Conservation (phyloP, 2,113 vertebrate species). For the Anseranas semipalmata region DNA sequence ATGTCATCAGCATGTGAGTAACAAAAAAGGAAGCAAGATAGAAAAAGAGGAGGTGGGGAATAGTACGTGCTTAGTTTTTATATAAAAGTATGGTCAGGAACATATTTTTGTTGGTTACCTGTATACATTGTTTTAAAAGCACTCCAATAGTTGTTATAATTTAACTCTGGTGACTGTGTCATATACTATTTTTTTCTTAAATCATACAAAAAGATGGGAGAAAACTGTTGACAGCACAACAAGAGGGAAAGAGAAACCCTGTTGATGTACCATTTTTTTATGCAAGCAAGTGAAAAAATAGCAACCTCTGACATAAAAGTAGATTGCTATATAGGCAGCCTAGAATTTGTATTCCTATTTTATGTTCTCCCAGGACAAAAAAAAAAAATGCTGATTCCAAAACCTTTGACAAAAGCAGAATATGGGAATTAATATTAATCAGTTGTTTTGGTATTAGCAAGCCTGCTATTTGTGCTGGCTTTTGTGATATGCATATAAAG, state of each 20-base stretch:
- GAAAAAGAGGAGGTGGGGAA: background rate
- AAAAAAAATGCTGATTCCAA: conserved; percentile 45
- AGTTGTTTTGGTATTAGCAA: conserved; percentile 65
- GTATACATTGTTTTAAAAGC: background rate
- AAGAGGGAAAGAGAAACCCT: background rate
- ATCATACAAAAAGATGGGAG: background rate
- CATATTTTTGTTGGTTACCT: background rate
- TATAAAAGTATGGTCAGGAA: background rate
- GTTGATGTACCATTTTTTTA: background rate
- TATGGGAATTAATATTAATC: conserved; percentile 75
- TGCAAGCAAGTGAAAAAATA: background rate
- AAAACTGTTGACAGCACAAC: background rate
- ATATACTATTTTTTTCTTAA: background rate
- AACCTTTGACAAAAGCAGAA: conserved; percentile 44
- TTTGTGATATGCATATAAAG: conserved; percentile 67
- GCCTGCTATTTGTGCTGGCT: conserved; percentile 57
- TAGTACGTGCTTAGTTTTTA: background rate
- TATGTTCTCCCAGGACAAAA: conserved; percentile 28
- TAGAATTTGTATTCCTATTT: conserved; percentile 31
- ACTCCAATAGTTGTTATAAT: background rate
- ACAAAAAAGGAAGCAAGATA: background rate
- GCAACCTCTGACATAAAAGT: background rate
- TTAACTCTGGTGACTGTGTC: background rate
- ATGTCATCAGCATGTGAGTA: too few relatives aligned
- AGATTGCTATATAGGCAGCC: background rate